Conservation (phyloP, 2,113 vertebrate genomes). For the Peucedramus taeniatus region DNA sequence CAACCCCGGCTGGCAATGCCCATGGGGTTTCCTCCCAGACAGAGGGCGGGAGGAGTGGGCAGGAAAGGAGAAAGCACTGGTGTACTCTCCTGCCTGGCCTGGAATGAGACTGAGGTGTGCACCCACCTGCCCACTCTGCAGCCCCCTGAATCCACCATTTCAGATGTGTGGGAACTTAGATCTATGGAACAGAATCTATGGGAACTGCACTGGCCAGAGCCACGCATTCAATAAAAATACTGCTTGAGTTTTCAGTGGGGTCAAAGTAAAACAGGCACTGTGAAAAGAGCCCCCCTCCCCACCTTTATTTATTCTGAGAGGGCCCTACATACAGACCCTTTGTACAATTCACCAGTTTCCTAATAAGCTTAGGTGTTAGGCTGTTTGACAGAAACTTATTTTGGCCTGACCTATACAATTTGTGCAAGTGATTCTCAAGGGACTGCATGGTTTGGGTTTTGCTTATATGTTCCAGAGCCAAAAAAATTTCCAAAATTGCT, state of each 20-base stretch:
- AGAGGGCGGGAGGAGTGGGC: rapidly evolving
- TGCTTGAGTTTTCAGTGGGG: neutral
- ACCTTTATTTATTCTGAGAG: neutral
- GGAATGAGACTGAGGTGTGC: neutral
- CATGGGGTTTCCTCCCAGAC: rapidly evolving
- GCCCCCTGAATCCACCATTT: neutral
- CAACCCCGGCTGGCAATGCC: rapidly evolving
- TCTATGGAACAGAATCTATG: neutral
- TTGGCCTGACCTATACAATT: conserved; percentile 64
- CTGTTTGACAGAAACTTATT: conserved; percentile 72
- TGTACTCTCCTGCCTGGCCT: neutral
- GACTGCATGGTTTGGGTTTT: conserved; percentile 53
- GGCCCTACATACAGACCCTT: neutral
- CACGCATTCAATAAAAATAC: neutral
- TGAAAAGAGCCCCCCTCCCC: neutral
- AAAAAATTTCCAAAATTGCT: conserved; percentile 61
- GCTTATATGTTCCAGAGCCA: conserved; percentile 52
- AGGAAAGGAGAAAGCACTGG: neutral
- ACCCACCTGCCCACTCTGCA: neutral
- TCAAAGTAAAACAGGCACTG: neutral
- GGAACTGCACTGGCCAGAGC: neutral
- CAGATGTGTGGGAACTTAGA: neutral
- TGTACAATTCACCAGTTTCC: conserved; percentile 45
- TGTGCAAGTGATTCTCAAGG: conserved; percentile 52
- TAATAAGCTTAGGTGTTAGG: conserved; percentile 75